Percentiles rank a stretch among this genome's conserved stretches.
Evolutionary conservation across 2,113 vertebrate genomes (phyloP).

Genomic region (Rutilus rutilus): DNA sequence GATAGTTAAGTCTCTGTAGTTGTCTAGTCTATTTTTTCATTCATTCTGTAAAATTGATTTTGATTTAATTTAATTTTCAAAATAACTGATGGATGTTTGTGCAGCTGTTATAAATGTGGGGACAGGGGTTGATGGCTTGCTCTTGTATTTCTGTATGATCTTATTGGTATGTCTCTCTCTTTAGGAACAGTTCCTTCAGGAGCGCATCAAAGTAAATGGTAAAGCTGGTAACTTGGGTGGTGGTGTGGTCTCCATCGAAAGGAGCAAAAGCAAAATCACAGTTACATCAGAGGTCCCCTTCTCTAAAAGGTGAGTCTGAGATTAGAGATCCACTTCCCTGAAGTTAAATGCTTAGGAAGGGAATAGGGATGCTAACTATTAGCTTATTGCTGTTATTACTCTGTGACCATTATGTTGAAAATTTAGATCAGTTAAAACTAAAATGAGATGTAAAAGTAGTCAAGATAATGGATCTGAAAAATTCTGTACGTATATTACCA

Average conservation of each 20-base stretch:
- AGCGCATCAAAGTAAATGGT: slow-evolving; percentile 96
- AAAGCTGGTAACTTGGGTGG: slow-evolving; percentile 93
- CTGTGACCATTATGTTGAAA: neutral
- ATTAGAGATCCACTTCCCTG: neutral
- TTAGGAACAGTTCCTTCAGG: slow-evolving; percentile 97
- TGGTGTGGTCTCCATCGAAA: slow-evolving; percentile 91
- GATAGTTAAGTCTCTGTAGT: neutral
- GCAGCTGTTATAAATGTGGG: no score
- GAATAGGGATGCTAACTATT: neutral
- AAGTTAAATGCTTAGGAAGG: neutral
- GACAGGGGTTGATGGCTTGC: neutral
- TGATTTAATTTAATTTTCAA: neutral
- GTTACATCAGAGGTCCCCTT: slow-evolving; percentile 96
- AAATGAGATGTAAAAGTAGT: neutral
- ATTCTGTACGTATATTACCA: neutral
- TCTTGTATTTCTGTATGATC: neutral
- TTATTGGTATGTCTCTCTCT: neutral
- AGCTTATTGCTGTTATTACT: neutral
- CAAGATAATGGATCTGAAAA: neutral
- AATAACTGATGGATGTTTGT: no score
- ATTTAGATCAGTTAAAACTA: neutral
- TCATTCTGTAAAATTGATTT: neutral
- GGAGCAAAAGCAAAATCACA: slow-evolving; percentile 97
- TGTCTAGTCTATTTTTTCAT: neutral
- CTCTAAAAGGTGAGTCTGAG: slow-evolving; percentile 89